Percentiles rank a stretch among this genome's conserved stretches.
phyloP scores from a whole-genome alignment of 2,888 invertebrate genomes.

The Callyntrura guangdongensis region DNA sequence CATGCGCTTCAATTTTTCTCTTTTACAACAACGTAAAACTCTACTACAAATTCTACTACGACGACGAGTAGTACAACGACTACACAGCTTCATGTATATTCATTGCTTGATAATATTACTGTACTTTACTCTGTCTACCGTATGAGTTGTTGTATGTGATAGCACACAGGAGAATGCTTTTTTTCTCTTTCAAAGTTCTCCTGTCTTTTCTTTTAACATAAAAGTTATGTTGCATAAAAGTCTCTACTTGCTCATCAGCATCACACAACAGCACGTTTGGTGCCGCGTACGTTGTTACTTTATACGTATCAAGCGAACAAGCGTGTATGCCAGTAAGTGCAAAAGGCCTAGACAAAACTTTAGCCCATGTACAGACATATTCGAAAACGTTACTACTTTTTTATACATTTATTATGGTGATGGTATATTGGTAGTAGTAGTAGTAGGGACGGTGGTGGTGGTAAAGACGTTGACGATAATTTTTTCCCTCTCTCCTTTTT shows the following conservation, averaged over 20 bases:
- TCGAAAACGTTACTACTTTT: slow-evolving; percentile 62
- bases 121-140: slow-evolving; percentile 28
- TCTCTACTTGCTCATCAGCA: slow-evolving; percentile 47
- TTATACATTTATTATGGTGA: slow-evolving; percentile 13
- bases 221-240: slow-evolving; percentile 42
- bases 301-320: not conserved
- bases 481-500: not conserved
- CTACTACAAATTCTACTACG: slow-evolving; percentile 1
- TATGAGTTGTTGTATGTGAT: slow-evolving; percentile 43
- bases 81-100: slow-evolving; percentile 71
- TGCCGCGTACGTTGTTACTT: not conserved
- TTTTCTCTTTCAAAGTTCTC: slow-evolving; percentile 43
- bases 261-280: not conserved
- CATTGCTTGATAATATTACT: slow-evolving; percentile 60
- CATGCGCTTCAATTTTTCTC: slow-evolving; percentile 80
- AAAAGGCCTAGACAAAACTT: slow-evolving; percentile 38
- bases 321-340: not conserved
- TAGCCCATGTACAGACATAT: slow-evolving; percentile 48
- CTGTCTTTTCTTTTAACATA: slow-evolving; percentile 60
- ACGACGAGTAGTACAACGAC: slow-evolving; percentile 12
- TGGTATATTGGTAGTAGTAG: slow-evolving; percentile 6
- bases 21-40: slow-evolving; percentile 58
- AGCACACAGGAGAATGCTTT: slow-evolving; percentile 55
- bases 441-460: slow-evolving; percentile 20
- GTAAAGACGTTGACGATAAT: slow-evolving; percentile 61